Base-by-base conservation (phyloP, 2,113 vertebrate species). In the Nycticebus coucang region DNA sequence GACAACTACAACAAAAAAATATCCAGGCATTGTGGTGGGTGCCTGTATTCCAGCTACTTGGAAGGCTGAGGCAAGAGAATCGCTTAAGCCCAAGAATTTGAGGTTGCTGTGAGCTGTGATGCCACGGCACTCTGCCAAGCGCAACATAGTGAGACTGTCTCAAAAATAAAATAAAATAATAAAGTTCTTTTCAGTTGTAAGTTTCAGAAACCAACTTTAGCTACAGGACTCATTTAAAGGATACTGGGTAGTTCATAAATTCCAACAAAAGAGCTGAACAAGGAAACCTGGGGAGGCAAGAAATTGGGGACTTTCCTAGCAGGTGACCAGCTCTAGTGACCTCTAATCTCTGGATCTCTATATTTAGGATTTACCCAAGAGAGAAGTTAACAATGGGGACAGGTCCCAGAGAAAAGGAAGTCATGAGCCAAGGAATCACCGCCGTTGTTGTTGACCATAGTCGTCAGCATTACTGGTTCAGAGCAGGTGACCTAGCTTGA, bases 161-260 rank as follows among this genome's bases (percentile, higher is more conserved):
- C 45, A 50, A 50, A 50, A 50, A 50, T 50, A 50, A 50, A 50
- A 50, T 50, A 50, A 50, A 50, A 50, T 50, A 59, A 18, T 33
- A n/a, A 85, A 60, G 22, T 45, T 30, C 30, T 71, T 72, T 68
- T 94, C 28, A 35, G 35, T n/a, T 92, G 10, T 78, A 86, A 24
- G 33, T 92, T 84, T 71, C 2, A 92, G 77, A 87, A 92, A 68
- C 24, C 7, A 90, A 90, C 26, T 75, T 69, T 66, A 92, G 66
- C n/a, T 66, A 88, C 84, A 89, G 28, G 53, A 28, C 37, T 69
- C 74, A 78, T 37, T 87, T 83, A 59, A 83, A 89, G 85, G 35
- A 62, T 50, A 62, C 8, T n/a, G 33, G 55, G 7, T 3, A 57
- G n/a, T 72, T 81, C 24, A 28, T 82, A n/a, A 82, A 85, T 41